Conservation (phyloP, 2,797 vertebrate species). For the Numenius phaeopus region DNA sequence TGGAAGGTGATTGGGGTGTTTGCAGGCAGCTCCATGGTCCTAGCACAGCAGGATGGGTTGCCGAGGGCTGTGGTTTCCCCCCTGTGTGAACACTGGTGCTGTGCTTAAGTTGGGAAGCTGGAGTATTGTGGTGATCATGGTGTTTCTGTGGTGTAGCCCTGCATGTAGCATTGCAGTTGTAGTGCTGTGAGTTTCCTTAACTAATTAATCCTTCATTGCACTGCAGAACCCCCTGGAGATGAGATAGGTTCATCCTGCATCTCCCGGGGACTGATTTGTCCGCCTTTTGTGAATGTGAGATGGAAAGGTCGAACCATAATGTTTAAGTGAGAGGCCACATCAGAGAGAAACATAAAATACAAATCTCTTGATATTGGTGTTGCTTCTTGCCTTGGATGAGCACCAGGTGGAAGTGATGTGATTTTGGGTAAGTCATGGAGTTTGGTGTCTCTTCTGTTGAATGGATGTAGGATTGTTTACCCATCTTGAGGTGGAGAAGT, state of each 20-base stretch:
- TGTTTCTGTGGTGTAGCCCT: background rate
- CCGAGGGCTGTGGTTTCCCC: background rate
- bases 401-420: fast-evolving
- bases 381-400: background rate
- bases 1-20: background rate
- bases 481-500: background rate
- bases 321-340: background rate
- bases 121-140: background rate
- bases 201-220: background rate
- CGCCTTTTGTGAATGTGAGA: background rate
- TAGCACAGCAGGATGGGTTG: fast-evolving
- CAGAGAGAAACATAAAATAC: background rate
- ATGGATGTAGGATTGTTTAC: background rate
- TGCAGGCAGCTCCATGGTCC: background rate
- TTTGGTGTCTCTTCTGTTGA: background rate
- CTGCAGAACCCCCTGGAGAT: background rate
- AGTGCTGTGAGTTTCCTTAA: background rate
- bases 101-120: background rate
- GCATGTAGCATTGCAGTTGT: background rate
- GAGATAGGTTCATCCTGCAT: background rate
- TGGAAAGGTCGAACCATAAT: background rate
- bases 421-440: background rate
- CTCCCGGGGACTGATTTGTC: background rate
- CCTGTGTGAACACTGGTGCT: fast-evolving
- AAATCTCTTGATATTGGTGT: background rate